These are phyloP conservation scores for Reticulitermes lucifugus DNA, from an alignment of 2,888 invertebrate genomes.

Conservation along the genomic window DNA sequence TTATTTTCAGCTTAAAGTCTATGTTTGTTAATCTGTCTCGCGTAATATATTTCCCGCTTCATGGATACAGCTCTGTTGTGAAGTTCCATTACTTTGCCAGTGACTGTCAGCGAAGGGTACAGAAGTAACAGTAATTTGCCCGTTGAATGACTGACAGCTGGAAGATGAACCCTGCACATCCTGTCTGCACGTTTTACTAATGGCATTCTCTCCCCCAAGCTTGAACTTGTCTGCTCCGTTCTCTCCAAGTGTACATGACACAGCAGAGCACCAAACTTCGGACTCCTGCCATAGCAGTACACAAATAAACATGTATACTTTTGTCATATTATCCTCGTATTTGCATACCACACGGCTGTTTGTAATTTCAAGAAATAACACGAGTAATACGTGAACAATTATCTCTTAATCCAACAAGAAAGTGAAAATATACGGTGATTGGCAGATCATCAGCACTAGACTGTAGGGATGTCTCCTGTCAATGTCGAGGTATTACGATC, in stretches of 20 bases:
- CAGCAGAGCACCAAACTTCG: neutral
- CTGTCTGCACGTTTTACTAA: constrained; percentile 16
- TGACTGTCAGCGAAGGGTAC: neutral
- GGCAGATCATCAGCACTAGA: too few species aligned
- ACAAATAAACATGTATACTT: neutral
- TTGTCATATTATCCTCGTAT: too few species aligned
- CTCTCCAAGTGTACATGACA: neutral
- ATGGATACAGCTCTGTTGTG: neutral
- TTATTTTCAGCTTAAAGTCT: neutral
- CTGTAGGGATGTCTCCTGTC: too few species aligned
- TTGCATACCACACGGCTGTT: too few species aligned
- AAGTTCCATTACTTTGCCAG: neutral
- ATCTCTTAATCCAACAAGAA: too few species aligned
- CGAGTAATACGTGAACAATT: too few species aligned
- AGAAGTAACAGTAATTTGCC: constrained; percentile 23
- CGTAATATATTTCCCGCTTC: neutral
- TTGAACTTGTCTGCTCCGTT: neutral
- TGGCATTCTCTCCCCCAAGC: neutral
- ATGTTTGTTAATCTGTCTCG: constrained; percentile 9
- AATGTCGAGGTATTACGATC: too few species aligned
- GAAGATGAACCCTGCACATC: neutral
- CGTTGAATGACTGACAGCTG: constrained; percentile 17
- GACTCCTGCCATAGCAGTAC: neutral
- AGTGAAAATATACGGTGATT: too few species aligned
- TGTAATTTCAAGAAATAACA: too few species aligned